These are phyloP conservation scores for Myotis myotis DNA, from an alignment of 2,797 vertebrate species.

Conservation along the genomic window DNA sequence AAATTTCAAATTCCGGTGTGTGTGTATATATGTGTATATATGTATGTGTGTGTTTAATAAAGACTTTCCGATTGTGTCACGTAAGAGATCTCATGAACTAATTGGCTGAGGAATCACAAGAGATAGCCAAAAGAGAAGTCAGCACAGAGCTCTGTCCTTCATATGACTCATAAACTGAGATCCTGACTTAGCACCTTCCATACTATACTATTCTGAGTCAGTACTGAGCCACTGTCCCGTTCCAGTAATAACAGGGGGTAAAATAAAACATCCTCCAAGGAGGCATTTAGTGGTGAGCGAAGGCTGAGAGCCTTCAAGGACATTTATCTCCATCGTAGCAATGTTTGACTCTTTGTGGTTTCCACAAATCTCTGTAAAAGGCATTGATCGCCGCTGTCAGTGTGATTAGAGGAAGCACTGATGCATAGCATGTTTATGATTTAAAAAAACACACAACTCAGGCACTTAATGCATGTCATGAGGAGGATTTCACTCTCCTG, in stretches of 20 bases:
- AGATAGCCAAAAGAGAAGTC: neutral
- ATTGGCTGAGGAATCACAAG: neutral
- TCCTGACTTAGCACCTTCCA: constrained; percentile 28
- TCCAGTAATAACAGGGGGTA: constrained; percentile 79
- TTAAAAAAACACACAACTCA: constrained; percentile 68
- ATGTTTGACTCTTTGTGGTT: constrained; percentile 86
- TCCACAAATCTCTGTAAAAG: constrained; percentile 88
- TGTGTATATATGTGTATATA: neutral
- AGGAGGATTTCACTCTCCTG: constrained; percentile 67
- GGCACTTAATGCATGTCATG: constrained; percentile 72
- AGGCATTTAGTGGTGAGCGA: constrained; percentile 84
- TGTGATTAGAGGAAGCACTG: constrained; percentile 83
- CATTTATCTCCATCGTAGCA: constrained; percentile 88
- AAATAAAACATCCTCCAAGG: constrained; percentile 83
- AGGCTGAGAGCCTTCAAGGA: constrained; percentile 82
- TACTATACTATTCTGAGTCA: constrained; percentile 58
- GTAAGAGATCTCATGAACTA: neutral
- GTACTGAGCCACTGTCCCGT: constrained; percentile 76
- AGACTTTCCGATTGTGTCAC: neutral
- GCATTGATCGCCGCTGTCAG: constrained; percentile 84
- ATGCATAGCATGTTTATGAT: constrained; percentile 83
- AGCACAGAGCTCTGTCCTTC: constrained; percentile 33
- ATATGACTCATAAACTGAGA: constrained; percentile 65
- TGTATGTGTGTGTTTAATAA: neutral
- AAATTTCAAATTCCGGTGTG: neutral